phyloP scores from a whole-genome alignment of 2,113 vertebrate genomes.

The Urocolius indicus region DNA sequence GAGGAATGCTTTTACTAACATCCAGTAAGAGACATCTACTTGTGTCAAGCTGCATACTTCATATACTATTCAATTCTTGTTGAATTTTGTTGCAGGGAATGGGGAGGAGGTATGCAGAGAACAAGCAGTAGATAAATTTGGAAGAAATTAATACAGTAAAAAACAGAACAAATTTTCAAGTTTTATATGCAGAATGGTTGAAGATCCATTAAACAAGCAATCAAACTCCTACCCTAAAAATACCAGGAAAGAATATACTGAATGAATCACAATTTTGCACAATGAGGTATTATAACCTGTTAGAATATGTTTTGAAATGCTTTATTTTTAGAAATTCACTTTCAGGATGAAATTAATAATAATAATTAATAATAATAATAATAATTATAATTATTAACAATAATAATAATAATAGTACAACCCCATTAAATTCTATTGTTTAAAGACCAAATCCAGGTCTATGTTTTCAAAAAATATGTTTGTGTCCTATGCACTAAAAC shows the following conservation, averaged over 20 bases:
- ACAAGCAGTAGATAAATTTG: background rate
- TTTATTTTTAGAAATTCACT: background rate
- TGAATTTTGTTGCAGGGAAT: background rate
- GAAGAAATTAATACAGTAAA: conserved; percentile 4
- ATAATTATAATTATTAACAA: too few species aligned
- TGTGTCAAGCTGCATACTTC: background rate
- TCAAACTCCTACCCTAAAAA: background rate
- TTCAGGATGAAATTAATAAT: background rate
- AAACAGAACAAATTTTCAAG: background rate
- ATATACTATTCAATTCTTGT: background rate
- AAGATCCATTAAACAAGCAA: conserved; percentile 15
- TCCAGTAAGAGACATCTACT: background rate
- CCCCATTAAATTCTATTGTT: background rate
- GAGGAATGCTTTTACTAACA: background rate
- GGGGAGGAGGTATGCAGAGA: background rate
- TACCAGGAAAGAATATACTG: background rate
- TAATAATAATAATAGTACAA: background rate
- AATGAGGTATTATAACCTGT: background rate
- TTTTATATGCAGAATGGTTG: background rate
- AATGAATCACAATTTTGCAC: background rate
- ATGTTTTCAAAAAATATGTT: background rate
- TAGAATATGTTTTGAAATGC: background rate
- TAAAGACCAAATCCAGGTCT: background rate
- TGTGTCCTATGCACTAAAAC: background rate
- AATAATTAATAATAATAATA: too few species aligned